phyloP scores from a whole-genome alignment of 2,797 vertebrate species.

The Pseudomugil gertrudae region DNA sequence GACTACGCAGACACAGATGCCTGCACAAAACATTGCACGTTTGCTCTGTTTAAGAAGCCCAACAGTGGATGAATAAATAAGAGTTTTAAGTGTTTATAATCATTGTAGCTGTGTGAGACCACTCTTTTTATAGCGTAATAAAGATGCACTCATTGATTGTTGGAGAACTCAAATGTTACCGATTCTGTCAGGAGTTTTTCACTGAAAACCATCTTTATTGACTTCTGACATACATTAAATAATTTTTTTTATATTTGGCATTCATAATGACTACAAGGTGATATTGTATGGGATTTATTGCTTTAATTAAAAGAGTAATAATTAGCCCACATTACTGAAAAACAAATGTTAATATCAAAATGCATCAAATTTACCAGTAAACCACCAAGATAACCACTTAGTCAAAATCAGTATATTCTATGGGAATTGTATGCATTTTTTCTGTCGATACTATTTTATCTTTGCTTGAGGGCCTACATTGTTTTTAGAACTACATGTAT shows the following conservation, averaged over 20 bases:
- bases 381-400: not conserved
- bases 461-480: slow-evolving; percentile 16
- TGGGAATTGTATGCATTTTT: not conserved
- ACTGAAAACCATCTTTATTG: not conserved
- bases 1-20: slow-evolving; percentile 6
- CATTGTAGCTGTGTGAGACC: slow-evolving; percentile 17
- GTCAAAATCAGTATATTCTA: not conserved
- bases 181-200: slow-evolving; percentile 1
- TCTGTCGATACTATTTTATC: slow-evolving; percentile 1
- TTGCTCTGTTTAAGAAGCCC: slow-evolving; percentile 33
- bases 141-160: slow-evolving; percentile 14
- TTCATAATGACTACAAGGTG: no score
- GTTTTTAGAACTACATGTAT: slow-evolving; percentile 17
- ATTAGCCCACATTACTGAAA: not conserved
- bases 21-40: slow-evolving; percentile 21
- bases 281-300: no score
- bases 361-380: not conserved
- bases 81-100: slow-evolving; percentile 32
- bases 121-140: slow-evolving; percentile 17
- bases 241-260: not conserved
- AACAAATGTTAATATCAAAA: not conserved
- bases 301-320: not conserved
- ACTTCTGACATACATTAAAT: not conserved
- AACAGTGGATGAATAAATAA: slow-evolving; percentile 50
- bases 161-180: slow-evolving; percentile 11